A percentile compares a stretch with the other conserved stretches of the same genome.
Evolutionary conservation across 2,113 vertebrate genomes (phyloP).

Genomic region (Empidonax traillii): DNA sequence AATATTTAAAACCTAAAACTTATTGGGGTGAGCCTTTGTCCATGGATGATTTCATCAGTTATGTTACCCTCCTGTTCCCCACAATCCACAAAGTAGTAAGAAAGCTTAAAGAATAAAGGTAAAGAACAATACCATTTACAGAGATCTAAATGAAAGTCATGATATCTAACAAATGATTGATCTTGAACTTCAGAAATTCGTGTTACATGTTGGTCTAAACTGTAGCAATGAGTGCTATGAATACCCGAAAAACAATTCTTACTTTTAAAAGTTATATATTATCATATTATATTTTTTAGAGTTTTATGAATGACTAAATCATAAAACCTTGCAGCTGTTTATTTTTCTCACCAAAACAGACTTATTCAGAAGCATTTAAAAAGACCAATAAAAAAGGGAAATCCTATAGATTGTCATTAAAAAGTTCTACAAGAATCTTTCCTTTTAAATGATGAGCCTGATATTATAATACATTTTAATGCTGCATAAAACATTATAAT

Average conservation of each 20-base stretch:
- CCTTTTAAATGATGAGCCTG: neutral
- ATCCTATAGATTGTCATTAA: neutral
- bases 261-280: neutral
- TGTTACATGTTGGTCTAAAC: neutral
- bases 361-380: neutral
- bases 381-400: neutral
- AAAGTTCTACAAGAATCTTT: neutral
- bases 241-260: neutral
- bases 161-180: neutral
- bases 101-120: neutral
- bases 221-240: neutral
- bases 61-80: neutral
- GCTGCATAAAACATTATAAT: neutral
- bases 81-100: neutral
- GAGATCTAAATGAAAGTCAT: neutral
- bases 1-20: neutral
- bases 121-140: neutral
- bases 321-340: neutral
- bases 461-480: neutral
- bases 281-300: neutral
- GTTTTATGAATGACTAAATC: neutral
- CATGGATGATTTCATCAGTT: rapidly evolving
- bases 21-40: neutral
- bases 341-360: neutral
- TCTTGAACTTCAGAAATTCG: neutral